Base-by-base conservation (phyloP, 2,888 invertebrate species). In the Chymomyza caudatula region DNA sequence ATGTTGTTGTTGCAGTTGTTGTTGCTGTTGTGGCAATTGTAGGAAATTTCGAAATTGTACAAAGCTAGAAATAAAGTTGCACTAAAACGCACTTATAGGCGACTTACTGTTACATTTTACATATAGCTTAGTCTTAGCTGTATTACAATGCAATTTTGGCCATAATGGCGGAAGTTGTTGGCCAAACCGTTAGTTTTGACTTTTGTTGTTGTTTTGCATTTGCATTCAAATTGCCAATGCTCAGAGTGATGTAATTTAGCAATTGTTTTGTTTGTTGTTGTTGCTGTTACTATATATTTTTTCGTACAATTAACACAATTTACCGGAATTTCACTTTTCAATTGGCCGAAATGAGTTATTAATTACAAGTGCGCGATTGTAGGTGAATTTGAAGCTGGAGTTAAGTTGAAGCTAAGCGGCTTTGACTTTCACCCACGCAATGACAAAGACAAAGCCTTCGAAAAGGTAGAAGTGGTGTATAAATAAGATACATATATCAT, bases 341-440 rank as follows among this genome's bases (percentile, higher is more conserved):
- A 42, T 58, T 25, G 53, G 8, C 37, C 58, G 44, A 44, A 78
- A 80, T 78, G 73, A 59, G 60, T 71, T 78, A 81, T 82, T 81
- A 81, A 81, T 81, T 71, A 73, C 64, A n/a, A 13, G 5, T 25
- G 17, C 1, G 5, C 19, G 53, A 6, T 53, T n/a, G 53, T 13
- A n/a, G 25, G 23, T 53, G 47, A 47, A 25, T 17, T 53, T 20
- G 23, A 53, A 53, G 29, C 29, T 37, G 63, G 22, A 43, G 69
- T 51, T 55, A 62, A 63, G 64, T 37, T 37, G 29, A 11, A 37
- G 13, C 42, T 70, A 65, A 71, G 64, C 53, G n/a, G 53, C 67
- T 65, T 60, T 13, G 51, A 80, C 80, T 80, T 80, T 80, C 82
- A 80, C 82, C 82, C 76, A 72, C 78, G 72, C 78, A 80, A 77